Conservation (phyloP, 2,888 invertebrate genomes). For the Lycophotia porphyrea region DNA sequence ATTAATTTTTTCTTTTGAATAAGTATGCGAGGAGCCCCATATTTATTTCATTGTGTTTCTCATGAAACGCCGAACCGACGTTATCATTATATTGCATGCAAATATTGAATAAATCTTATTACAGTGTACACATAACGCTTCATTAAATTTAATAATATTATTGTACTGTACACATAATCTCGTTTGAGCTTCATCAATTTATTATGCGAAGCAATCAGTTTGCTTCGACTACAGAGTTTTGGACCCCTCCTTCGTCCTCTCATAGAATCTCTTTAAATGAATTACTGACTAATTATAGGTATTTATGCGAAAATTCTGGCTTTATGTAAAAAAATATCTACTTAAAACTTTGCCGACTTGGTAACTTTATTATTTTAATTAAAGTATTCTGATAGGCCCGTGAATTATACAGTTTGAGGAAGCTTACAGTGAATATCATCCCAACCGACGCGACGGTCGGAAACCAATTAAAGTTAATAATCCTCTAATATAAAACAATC, state of each 20-base stretch:
- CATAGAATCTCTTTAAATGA: constrained; percentile 59
- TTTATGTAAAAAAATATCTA: constrained; percentile 60
- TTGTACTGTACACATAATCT: constrained; percentile 60
- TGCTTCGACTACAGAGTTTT: constrained; percentile 36
- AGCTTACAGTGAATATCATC: constrained; percentile 79
- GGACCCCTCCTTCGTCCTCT: constrained; percentile 25
- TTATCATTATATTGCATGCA: constrained; percentile 40
- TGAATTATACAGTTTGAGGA: constrained; percentile 69
- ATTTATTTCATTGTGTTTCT: constrained; percentile 13
- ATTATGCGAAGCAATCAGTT: constrained; percentile 66
- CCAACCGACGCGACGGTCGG: constrained; percentile 75
- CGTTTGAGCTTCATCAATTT: constrained; percentile 61
- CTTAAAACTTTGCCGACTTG: constrained; percentile 43
- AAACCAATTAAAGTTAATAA: constrained; percentile 89
- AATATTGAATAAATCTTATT: constrained; percentile 35
- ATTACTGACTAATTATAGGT: constrained; percentile 64
- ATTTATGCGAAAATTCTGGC: constrained; percentile 60
- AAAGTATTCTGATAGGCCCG: constrained; percentile 71
- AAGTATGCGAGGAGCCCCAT: background rate
- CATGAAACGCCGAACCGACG: constrained; percentile 4
- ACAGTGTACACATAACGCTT: constrained; percentile 34
- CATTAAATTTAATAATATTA: constrained; percentile 55
- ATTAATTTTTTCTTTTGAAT: background rate
- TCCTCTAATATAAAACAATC: constrained; percentile 80
- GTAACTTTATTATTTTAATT: constrained; percentile 71